A percentile compares a stretch with the other conserved stretches of the same genome.
Conservation (phyloP, 2,113 vertebrate genomes). For the Rhynchomys soricoides region DNA sequence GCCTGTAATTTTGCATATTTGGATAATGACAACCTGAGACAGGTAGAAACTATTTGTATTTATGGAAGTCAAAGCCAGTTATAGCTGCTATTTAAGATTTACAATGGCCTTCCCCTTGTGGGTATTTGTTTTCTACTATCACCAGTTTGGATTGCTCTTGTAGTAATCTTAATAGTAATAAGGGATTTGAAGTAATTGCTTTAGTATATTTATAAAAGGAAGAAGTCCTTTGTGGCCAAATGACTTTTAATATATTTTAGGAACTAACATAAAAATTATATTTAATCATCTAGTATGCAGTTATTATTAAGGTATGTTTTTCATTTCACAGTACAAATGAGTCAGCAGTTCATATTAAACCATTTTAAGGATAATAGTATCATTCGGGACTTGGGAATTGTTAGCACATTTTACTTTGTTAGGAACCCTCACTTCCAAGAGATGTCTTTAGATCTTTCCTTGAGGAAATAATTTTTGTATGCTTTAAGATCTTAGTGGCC, state of each 20-base stretch:
- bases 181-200: conserved; percentile 44
- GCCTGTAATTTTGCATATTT: neutral
- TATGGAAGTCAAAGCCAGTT: neutral
- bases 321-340: conserved; percentile 26
- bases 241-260: conserved; percentile 37
- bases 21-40: neutral
- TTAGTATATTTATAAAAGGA: conserved; percentile 14
- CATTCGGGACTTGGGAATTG: neutral
- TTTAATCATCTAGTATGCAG: neutral
- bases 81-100: neutral
- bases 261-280: conserved; percentile 35
- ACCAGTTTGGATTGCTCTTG: conserved; percentile 16
- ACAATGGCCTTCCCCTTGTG: neutral
- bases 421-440: neutral
- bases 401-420: conserved; percentile 39
- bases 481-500: conserved; percentile 82
- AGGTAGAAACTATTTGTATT: conserved; percentile 3
- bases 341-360: conserved; percentile 4
- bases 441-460: neutral
- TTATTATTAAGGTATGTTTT: conserved; percentile 6
- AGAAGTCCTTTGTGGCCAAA: conserved; percentile 47
- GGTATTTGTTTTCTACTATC: conserved; percentile 17
- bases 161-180: neutral
- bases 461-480: neutral
- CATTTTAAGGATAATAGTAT: neutral